Evolutionary conservation across 1,140 invertebrate genomes (phyloP).

Genomic region (Adoxophyes honmai): DNA sequence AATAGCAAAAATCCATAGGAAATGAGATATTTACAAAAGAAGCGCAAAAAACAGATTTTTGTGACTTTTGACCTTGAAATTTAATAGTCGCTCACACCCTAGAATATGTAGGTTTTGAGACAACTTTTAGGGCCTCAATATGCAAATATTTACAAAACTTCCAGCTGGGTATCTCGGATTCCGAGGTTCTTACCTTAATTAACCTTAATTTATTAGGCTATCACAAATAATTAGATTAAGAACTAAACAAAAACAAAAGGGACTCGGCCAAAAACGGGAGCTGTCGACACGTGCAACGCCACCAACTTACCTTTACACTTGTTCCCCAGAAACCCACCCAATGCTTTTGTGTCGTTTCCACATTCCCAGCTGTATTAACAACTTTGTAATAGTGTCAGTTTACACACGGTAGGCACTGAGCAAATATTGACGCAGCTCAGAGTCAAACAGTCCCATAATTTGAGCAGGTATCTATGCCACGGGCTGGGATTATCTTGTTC

Average conservation of each 20-base stretch:
- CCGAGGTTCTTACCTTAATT: too few relatives aligned
- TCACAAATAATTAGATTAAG: too few relatives aligned
- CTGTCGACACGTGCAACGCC: conserved; percentile 38
- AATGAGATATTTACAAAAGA: too few relatives aligned
- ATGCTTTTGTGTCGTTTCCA: neutral
- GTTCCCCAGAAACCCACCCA: neutral
- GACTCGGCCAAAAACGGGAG: conserved; percentile 44
- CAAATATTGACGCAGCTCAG: conserved; percentile 17
- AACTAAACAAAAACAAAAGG: neutral
- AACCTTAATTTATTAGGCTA: too few relatives aligned
- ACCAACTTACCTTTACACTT: neutral
- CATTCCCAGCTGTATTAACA: conserved; percentile 16
- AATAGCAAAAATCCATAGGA: too few relatives aligned
- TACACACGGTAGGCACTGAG: conserved; percentile 13
- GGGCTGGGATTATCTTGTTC: conserved; percentile 48
- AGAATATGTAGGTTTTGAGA: too few relatives aligned
- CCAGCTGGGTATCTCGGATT: too few relatives aligned
- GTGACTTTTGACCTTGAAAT: too few relatives aligned
- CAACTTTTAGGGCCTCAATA: too few relatives aligned
- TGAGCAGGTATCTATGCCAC: conserved; percentile 21
- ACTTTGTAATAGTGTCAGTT: conserved; percentile 22
- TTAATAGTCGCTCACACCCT: too few relatives aligned
- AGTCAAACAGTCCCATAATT: conserved; percentile 49
- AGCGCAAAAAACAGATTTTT: too few relatives aligned
- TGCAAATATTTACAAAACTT: too few relatives aligned